phyloP scores from a whole-genome alignment of 2,888 invertebrate genomes.

The Hymenopus coronatus region DNA sequence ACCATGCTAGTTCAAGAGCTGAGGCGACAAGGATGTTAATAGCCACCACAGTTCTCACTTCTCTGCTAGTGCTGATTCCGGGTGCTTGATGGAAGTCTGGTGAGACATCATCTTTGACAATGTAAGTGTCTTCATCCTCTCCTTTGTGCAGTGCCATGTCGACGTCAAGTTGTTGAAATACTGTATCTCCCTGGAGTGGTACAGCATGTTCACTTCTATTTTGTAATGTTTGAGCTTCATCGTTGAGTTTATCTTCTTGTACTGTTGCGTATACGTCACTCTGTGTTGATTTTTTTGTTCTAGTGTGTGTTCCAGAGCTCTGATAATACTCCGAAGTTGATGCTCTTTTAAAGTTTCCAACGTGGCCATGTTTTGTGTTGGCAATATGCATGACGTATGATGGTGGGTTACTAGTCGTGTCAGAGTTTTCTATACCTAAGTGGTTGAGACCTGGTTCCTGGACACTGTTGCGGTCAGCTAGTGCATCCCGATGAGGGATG shows the following conservation, averaged over 20 bases:
- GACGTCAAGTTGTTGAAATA: neutral
- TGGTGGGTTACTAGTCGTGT: neutral
- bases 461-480: neutral
- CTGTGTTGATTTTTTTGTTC: neutral
- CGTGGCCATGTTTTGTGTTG: neutral
- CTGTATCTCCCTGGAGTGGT: neutral
- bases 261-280: neutral
- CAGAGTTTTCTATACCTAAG: neutral
- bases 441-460: neutral
- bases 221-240: neutral
- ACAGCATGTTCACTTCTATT: neutral
- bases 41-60: slow-evolving; percentile 47
- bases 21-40: slow-evolving; percentile 61
- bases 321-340: neutral
- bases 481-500: neutral
- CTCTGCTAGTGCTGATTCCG: neutral
- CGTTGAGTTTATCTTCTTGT: neutral
- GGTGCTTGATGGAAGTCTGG: neutral
- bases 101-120: neutral
- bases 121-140: neutral
- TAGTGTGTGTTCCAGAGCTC: neutral
- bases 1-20: slow-evolving; percentile 59
- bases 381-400: neutral
- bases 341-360: neutral
- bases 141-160: neutral